Percentiles rank a stretch among this genome's conserved stretches.
Conservation (phyloP, 2,888 invertebrate genomes). For the Odiellus spinosus region DNA sequence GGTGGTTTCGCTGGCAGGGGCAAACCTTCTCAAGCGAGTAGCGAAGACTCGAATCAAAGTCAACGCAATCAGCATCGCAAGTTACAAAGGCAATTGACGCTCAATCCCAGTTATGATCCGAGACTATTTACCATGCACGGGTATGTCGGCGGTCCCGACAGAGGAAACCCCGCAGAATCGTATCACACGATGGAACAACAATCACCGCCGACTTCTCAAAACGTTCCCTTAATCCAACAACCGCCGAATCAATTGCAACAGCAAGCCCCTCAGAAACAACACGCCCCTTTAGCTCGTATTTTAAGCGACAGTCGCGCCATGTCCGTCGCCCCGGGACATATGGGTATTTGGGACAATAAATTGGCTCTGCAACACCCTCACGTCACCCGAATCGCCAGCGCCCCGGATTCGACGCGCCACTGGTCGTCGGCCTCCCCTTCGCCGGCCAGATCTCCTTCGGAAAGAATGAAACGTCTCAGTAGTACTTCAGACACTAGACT, state of each 20-base stretch:
- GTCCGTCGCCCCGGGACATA: slow-evolving; percentile 4
- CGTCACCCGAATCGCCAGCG: slow-evolving; percentile 56
- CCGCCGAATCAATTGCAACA: slow-evolving; percentile 2
- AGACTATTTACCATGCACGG: slow-evolving; percentile 36
- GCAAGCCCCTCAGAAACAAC: slow-evolving; percentile 13
- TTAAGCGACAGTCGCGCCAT: slow-evolving; percentile 12
- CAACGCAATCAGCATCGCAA: slow-evolving; percentile 53
- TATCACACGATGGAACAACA: neutral
- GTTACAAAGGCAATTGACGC: slow-evolving; percentile 57
- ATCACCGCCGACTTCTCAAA: neutral
- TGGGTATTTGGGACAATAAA: slow-evolving; percentile 7
- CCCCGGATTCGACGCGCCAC: slow-evolving; percentile 43
- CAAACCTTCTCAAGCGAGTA: slow-evolving; percentile 3
- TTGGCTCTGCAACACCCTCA: slow-evolving; percentile 33
- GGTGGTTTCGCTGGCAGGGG: slow-evolving; percentile 1
- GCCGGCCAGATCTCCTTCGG: slow-evolving; percentile 26
- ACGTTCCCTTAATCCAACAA: slow-evolving; percentile 1
- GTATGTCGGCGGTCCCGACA: slow-evolving; percentile 7
- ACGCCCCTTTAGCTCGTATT: slow-evolving; percentile 11
- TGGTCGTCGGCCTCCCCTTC: slow-evolving; percentile 33
- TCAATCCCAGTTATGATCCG: slow-evolving; percentile 67
- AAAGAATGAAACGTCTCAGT: slow-evolving; percentile 34
- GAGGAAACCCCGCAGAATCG: slow-evolving; percentile 8
- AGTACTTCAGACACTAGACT: slow-evolving; percentile 48
- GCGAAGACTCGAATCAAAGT: slow-evolving; percentile 18